phyloP scores from a whole-genome alignment of 2,797 vertebrate species.

The Microtus agrestis region DNA sequence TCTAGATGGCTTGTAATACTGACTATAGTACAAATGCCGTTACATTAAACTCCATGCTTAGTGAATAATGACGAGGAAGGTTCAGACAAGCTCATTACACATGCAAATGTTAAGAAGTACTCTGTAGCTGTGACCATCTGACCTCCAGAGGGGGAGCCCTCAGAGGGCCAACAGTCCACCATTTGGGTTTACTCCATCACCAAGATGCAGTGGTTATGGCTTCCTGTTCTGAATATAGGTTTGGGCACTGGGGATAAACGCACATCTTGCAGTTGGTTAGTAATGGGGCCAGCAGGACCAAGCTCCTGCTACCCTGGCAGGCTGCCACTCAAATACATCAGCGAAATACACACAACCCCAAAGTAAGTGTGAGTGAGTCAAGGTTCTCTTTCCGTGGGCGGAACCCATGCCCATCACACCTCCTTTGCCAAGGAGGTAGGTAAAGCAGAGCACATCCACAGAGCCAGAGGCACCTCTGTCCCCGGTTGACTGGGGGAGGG shows the following conservation, averaged over 20 bases:
- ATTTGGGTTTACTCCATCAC: not conserved
- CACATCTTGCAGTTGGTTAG: not conserved
- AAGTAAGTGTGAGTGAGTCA: not conserved
- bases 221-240: not conserved
- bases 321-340: not conserved
- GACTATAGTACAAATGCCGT: too few relatives aligned
- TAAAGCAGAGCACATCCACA: constrained; percentile 37
- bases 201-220: not conserved
- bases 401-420: constrained; percentile 77
- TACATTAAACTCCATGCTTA: not conserved
- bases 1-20: not conserved
- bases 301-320: not conserved
- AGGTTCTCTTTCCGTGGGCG: not conserved
- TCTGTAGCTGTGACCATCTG: too few relatives aligned
- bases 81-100: not conserved
- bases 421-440: constrained; percentile 50
- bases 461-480: constrained; percentile 79
- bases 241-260: not conserved
- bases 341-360: not conserved
- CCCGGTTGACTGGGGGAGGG: constrained; percentile 63
- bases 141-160: not conserved
- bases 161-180: not conserved
- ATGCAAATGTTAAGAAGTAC: not conserved
- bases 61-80: not conserved
- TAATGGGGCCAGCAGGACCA: not conserved